These are phyloP conservation scores for Perdita meconis DNA, from an alignment of 2,888 invertebrate genomes.

Conservation along the genomic window DNA sequence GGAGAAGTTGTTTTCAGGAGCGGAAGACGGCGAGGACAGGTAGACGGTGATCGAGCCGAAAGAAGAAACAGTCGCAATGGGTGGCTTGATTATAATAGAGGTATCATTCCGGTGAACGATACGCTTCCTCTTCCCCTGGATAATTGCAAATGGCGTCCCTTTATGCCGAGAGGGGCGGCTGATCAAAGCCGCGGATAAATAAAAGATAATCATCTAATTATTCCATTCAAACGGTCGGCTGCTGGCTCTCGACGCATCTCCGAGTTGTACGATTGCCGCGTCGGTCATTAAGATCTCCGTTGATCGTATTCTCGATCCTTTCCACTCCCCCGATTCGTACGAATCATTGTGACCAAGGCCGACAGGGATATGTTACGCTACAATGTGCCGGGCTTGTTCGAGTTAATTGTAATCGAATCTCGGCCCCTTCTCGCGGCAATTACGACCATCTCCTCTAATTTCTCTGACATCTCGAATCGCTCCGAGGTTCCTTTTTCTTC, in stretches of 20 bases:
- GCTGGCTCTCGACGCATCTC: slow-evolving; percentile 57
- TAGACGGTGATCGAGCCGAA: slow-evolving; percentile 34
- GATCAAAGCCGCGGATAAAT: slow-evolving; percentile 81
- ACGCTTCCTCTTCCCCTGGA: slow-evolving; percentile 76
- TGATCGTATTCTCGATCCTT: slow-evolving; percentile 68
- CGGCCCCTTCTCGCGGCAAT: slow-evolving; percentile 25
- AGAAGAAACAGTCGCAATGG: slow-evolving; percentile 76
- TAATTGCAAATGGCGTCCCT: slow-evolving; percentile 82
- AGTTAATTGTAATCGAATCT: slow-evolving; percentile 50
- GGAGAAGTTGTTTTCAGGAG: slow-evolving; percentile 32
- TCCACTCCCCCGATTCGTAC: slow-evolving; percentile 55
- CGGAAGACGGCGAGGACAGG: slow-evolving; percentile 9
- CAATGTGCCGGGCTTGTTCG: slow-evolving; percentile 42
- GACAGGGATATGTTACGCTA: slow-evolving; percentile 46
- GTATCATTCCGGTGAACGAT: slow-evolving; percentile 80
- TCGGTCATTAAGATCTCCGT: slow-evolving; percentile 71
- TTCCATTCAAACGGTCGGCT: slow-evolving; percentile 75
- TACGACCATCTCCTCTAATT: slow-evolving; percentile 38
- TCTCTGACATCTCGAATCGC: slow-evolving; percentile 1
- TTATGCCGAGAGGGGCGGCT: slow-evolving; percentile 72
- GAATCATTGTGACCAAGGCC: slow-evolving; percentile 62
- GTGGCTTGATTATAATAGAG: slow-evolving; percentile 83
- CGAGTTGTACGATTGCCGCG: slow-evolving; percentile 67
- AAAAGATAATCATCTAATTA: slow-evolving; percentile 82
- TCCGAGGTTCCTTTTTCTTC: slow-evolving; percentile 4